Base-by-base conservation (phyloP, 2,888 invertebrate species). In the Epistrophe grossulariae region DNA sequence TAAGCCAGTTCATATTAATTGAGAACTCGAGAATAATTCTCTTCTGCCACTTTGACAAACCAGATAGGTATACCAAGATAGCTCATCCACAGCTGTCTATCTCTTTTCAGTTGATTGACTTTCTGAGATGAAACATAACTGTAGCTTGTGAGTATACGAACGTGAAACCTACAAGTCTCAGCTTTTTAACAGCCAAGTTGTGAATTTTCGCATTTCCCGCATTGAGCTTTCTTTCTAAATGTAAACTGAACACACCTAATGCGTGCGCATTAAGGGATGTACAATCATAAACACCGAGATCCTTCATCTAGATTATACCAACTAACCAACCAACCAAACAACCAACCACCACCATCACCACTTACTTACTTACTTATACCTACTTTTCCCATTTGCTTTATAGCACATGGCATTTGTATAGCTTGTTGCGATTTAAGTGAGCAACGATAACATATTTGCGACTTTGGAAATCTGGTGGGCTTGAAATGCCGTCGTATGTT, bases 1-100 rank as follows among this genome's bases (percentile, higher is more conserved):
- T 38, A 60, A 38, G 60, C 35, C 35, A 57, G 57, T 35, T 57
- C 57, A 57, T 35, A 31, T n/a, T 55, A 55, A 55, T 55, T 57
- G 57, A 35, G 57, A 11, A 3, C 35, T 35, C 4, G n/a, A 35
- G n/a, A 57, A 10, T 55, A 13, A 24, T 55, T 55, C 52, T 13
- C 13, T 15, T 28, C 13, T 13, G 8, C 28, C 24, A 55, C 24
- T 17, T 48, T 48, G 4, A 6, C 9, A 9, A 35, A 35, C 31
- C 24, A 31, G 31, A 31, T 13, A n/a, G n/a, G n/a, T n/a, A n/a
- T n/a, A 52, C 28, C 28, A 28, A 55, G 24, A 13, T 55, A 55
- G 4, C 11, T 52, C 19, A 52, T 0, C 13, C 52, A 24, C 24
- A 52, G 19, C 11, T 52, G 52, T 7, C 13, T 15, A 28, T 55